Conservation (phyloP, 2,113 vertebrate genomes). For the Apus apus region DNA sequence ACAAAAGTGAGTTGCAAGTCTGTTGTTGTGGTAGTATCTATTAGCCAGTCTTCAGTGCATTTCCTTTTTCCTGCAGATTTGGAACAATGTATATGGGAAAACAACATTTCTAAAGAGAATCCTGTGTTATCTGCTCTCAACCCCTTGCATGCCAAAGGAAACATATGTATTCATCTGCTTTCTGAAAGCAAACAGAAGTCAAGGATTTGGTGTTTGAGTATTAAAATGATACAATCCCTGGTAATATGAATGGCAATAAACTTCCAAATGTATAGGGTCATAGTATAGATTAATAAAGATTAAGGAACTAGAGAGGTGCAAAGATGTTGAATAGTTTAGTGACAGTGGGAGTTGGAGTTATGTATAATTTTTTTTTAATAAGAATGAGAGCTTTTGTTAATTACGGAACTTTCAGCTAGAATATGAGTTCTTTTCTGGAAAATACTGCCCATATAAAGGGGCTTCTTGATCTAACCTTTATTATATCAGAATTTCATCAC, state of each 20-base stretch:
- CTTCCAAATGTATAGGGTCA: neutral
- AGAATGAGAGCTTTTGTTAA: neutral
- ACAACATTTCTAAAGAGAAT: neutral
- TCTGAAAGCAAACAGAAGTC: neutral
- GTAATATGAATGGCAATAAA: neutral
- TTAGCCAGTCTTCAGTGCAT: neutral
- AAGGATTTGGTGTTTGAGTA: neutral
- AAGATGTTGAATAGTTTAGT: neutral
- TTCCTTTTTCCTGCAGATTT: neutral
- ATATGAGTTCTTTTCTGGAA: neutral
- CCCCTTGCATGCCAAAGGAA: neutral
- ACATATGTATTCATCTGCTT: neutral
- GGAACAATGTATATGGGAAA: neutral
- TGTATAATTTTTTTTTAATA: too few species aligned
- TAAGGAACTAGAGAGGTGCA: neutral
- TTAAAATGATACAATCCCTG: neutral
- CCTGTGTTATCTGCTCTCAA: neutral
- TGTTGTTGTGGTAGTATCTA: neutral
- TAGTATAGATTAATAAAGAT: neutral
- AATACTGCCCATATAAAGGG: neutral
- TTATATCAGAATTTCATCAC: neutral
- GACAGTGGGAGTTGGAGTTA: neutral
- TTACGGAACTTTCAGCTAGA: neutral
- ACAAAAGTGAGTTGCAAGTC: fast-evolving
- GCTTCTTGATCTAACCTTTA: neutral